phyloP scores from a whole-genome alignment of 2,888 invertebrate species.

The Nemotelus pantherinus region DNA sequence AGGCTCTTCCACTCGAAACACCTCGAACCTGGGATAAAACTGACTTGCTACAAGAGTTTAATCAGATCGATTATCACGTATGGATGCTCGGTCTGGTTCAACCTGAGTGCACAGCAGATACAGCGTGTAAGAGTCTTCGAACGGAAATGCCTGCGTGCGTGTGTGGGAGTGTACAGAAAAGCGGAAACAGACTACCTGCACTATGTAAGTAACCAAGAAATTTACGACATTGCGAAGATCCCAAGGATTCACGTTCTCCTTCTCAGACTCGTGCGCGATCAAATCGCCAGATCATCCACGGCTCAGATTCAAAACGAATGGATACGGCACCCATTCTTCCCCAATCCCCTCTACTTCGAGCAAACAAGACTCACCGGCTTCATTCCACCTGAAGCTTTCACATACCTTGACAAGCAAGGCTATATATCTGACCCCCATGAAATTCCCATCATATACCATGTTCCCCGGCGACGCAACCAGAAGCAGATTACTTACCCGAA shows the following conservation, averaged over 20 bases:
- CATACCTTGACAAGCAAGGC: constrained; percentile 1
- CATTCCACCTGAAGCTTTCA: constrained; percentile 36
- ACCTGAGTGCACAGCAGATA: constrained; percentile 25
- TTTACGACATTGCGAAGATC: constrained; percentile 19
- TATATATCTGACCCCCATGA: neutral
- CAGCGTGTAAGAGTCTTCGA: constrained; percentile 29
- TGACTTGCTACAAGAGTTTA: constrained; percentile 7
- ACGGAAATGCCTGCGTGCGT: constrained; percentile 4
- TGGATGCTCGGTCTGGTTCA: constrained; percentile 32
- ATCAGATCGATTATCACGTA: constrained; percentile 29
- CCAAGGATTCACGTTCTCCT: neutral
- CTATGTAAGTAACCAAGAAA: neutral
- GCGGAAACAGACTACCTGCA: constrained; percentile 15
- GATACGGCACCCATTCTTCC: constrained; percentile 13
- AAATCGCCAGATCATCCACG: neutral
- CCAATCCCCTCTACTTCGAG: neutral
- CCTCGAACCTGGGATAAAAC: neutral
- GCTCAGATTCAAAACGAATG: neutral
- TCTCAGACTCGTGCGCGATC: constrained; percentile 12
- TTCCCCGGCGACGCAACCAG: neutral
- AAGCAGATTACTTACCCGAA: neutral
- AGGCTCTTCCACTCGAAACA: constrained; percentile 16
- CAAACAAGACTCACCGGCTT: constrained; percentile 2
- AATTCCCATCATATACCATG: constrained; percentile 6
- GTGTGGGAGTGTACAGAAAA: constrained; percentile 17